Conservation (phyloP, 2,888 invertebrate species). For the Caenorhabditis plicata region DNA sequence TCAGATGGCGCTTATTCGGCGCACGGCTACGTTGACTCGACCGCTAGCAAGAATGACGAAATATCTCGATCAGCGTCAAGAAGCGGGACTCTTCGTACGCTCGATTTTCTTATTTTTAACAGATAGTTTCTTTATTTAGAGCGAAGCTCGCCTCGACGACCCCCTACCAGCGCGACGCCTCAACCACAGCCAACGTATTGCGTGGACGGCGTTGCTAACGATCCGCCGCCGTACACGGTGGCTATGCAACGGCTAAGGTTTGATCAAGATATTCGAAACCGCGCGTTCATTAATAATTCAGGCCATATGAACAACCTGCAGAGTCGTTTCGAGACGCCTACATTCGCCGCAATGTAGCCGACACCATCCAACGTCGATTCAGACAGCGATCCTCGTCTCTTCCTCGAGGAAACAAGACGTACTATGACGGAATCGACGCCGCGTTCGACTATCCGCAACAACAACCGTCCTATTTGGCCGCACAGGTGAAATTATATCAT, state of each 20-base stretch:
- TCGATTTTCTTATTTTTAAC: not conserved
- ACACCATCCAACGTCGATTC: constrained; percentile 33
- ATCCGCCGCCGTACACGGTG: constrained; percentile 45
- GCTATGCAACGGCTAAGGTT: constrained; percentile 40
- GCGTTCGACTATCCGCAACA: constrained; percentile 11
- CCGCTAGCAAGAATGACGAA: too few species aligned
- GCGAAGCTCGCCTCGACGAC: constrained; percentile 18
- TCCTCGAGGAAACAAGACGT: constrained; percentile 38
- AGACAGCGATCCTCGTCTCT: constrained; percentile 48
- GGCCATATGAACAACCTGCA: constrained; percentile 19
- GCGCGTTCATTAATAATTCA: constrained; percentile 4
- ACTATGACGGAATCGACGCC: constrained; percentile 27
- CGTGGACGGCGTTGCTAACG: constrained; percentile 39
- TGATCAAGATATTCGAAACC: not conserved
- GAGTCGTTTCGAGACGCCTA: constrained; percentile 46
- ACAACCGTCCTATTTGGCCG: not conserved
- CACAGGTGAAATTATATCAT: not conserved
- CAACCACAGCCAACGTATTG: constrained; percentile 31
- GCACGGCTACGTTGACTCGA: too few species aligned
- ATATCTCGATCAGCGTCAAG: constrained; percentile 5
- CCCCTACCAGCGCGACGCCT: constrained; percentile 20
- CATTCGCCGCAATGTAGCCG: constrained; percentile 41
- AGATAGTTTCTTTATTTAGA: constrained; percentile 9
- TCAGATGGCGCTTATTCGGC: constrained; percentile 13
- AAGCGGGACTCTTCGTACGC: not conserved